Percentiles rank a stretch among this genome's conserved stretches.
phyloP scores from a whole-genome alignment of 2,888 invertebrate genomes.

The Augiades crinisus region DNA sequence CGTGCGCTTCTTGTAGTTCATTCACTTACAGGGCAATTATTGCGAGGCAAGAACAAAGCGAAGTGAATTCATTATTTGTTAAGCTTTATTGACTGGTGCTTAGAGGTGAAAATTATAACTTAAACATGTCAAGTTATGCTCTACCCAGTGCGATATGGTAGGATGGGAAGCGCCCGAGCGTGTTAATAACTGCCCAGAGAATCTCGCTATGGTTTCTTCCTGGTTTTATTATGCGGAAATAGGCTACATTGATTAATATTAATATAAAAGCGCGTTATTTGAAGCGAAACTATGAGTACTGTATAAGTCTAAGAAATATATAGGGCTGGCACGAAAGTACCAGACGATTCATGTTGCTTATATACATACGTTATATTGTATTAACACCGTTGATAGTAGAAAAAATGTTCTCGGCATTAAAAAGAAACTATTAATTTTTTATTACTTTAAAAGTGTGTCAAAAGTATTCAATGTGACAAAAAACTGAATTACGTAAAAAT shows the following conservation, averaged over 20 bases:
- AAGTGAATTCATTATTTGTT: slow-evolving; percentile 27
- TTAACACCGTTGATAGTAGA: no score
- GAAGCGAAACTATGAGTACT: slow-evolving; percentile 30
- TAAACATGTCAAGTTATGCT: slow-evolving; percentile 42
- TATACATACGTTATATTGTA: no score
- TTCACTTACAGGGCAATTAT: slow-evolving; percentile 70
- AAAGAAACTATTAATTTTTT: no score
- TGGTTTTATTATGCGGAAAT: slow-evolving; percentile 53
- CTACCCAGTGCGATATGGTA: slow-evolving; percentile 69
- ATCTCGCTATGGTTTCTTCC: slow-evolving; percentile 52
- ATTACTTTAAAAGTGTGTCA: no score
- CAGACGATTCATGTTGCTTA: no score
- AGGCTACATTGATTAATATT: slow-evolving; percentile 35
- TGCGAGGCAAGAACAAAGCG: slow-evolving; percentile 30
- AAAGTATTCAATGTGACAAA: no score
- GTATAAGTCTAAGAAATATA: background rate
- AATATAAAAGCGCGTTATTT: slow-evolving; percentile 23
- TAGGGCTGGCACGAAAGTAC: background rate
- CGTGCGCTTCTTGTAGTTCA: slow-evolving; percentile 56
- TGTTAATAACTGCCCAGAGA: slow-evolving; percentile 57
- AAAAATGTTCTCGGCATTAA: no score
- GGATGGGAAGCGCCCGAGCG: slow-evolving; percentile 63
- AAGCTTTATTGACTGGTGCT: slow-evolving; percentile 21
- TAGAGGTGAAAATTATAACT: slow-evolving; percentile 31
- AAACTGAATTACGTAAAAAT: no score